These are phyloP conservation scores for Acanthiza pusilla DNA, from an alignment of 2,797 vertebrate species.

Conservation along the genomic window DNA sequence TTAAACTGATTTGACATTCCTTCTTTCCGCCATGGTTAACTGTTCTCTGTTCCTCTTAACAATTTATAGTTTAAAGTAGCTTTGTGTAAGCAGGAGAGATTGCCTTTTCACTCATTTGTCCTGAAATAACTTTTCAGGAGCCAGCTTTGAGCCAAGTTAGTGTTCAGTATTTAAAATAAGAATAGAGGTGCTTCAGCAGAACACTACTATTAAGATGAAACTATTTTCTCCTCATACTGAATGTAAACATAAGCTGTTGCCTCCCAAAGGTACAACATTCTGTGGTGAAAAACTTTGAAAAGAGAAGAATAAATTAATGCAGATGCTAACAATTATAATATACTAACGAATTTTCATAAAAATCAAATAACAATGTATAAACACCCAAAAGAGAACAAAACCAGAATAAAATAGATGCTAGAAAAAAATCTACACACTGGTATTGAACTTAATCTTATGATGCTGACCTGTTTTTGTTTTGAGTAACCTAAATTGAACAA, in stretches of 20 bases:
- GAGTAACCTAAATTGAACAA: neutral
- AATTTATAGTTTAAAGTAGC: neutral
- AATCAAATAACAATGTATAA: neutral
- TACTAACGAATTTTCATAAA: neutral
- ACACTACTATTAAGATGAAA: neutral
- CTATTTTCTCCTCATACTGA: neutral
- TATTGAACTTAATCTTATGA: neutral
- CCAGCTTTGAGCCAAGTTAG: neutral
- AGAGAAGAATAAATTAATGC: neutral
- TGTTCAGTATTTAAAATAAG: neutral
- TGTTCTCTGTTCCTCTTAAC: neutral
- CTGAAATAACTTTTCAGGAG: neutral
- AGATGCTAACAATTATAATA: neutral
- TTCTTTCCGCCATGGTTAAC: neutral
- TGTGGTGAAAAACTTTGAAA: neutral
- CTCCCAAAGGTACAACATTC: neutral
- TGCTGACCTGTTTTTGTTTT: neutral
- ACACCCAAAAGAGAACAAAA: neutral
- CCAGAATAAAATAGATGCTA: neutral
- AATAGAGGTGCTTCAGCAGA: neutral
- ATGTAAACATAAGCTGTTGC: neutral
- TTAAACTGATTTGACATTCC: neutral
- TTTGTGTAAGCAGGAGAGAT: neutral
- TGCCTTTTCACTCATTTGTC: neutral
- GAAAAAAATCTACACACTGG: neutral